A percentile compares a stretch with the other conserved stretches of the same genome.
Evolutionary conservation across 2,113 vertebrate species (phyloP).

Genomic region (Osmerus eperlanus): DNA sequence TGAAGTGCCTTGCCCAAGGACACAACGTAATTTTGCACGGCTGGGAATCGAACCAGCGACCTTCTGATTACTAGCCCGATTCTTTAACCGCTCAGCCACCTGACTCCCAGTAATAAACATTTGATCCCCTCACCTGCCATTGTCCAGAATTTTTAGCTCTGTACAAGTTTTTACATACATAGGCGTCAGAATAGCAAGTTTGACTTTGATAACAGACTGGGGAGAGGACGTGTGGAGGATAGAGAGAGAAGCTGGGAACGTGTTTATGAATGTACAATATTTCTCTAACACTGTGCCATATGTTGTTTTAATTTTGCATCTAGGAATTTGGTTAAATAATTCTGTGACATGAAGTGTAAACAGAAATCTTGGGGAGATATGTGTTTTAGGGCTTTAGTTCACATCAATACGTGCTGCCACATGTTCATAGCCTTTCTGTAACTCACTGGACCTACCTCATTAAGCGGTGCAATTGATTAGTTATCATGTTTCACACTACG

Average conservation of each 20-base stretch:
- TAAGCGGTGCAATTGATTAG: slow-evolving; percentile 56
- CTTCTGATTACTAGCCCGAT: too few species aligned
- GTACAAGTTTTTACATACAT: slow-evolving; percentile 18
- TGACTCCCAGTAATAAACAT: too few species aligned
- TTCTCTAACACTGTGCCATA: background rate
- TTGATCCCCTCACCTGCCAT: too few species aligned
- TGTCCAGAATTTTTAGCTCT: too few species aligned
- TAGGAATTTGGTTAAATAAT: background rate
- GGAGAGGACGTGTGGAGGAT: background rate
- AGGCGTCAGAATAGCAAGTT: background rate
- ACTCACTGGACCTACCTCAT: slow-evolving; percentile 43
- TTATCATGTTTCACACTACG: slow-evolving; percentile 49
- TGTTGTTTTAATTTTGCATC: slow-evolving; percentile 4
- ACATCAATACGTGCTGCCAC: slow-evolving; percentile 43
- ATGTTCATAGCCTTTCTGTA: slow-evolving; percentile 43
- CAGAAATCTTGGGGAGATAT: background rate
- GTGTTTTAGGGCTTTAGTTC: slow-evolving; percentile 11
- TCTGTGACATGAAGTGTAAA: slow-evolving; percentile 14
- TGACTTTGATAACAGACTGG: background rate
- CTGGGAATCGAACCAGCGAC: too few species aligned
- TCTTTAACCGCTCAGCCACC: too few species aligned
- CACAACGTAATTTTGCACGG: too few species aligned
- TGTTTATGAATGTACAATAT: background rate
- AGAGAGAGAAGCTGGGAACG: background rate
- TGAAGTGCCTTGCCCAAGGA: too few species aligned